These are phyloP conservation scores for Drosophila cognata DNA, from an alignment of 2,888 invertebrate genomes.

Conservation along the genomic window DNA sequence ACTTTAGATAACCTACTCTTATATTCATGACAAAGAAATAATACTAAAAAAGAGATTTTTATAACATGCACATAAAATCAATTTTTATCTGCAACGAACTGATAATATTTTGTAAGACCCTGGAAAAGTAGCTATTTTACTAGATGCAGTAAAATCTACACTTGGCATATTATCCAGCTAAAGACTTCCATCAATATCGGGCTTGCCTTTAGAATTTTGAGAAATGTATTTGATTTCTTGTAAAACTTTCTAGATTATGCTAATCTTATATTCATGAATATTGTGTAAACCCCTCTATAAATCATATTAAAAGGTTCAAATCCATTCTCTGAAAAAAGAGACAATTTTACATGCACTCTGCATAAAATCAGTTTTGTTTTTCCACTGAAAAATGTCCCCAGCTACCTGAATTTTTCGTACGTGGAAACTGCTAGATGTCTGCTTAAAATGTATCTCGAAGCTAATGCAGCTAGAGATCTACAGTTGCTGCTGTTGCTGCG, in stretches of 20 bases:
- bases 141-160: neutral
- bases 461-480: constrained; percentile 20
- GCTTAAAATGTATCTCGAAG: constrained; percentile 31
- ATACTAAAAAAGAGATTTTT: neutral
- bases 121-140: neutral
- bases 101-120: neutral
- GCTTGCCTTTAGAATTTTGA: neutral
- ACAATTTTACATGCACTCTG: neutral
- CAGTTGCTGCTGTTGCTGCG: constrained; percentile 33
- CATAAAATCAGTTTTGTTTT: neutral
- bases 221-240: neutral
- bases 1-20: neutral
- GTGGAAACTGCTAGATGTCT: constrained; percentile 22
- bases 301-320: neutral
- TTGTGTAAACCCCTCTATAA: neutral
- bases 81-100: neutral
- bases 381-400: neutral
- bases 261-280: neutral
- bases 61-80: neutral
- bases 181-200: neutral
- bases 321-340: neutral
- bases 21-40: neutral
- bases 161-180: neutral
- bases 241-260: neutral
- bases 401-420: constrained; percentile 47